Base-by-base conservation (phyloP, 2,888 invertebrate genomes). In the Drosophila maculinotata region DNA sequence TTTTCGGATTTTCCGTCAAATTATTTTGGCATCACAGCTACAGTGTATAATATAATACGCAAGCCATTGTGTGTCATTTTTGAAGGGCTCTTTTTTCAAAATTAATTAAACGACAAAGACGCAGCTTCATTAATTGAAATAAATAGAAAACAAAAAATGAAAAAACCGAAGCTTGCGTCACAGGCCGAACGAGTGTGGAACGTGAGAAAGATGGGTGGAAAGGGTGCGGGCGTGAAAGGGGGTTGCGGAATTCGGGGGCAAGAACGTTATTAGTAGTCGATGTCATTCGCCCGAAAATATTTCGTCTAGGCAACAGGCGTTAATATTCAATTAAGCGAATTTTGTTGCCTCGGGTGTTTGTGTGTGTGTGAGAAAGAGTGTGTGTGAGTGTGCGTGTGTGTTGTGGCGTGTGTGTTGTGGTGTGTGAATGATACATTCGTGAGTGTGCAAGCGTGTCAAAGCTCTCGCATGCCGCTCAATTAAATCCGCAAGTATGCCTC, bases 121-220 rank as follows among this genome's bases (percentile, higher is more conserved):
- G 72, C 73, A 82, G 76, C 83, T 79, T 82, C 73, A 85, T 86
- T 83, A 86, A 81, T 85, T 81, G 77, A 86, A 76, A 83, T 68
- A 71, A 80, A 86, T 79, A 79, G 70, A 76, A 62, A 45, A 52
- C 9, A 51, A 42, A 47, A 38, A 39, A 20, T 2, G 20, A 20
- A 8, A 3, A 33, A 15, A 35, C 10, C 10, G 44, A 38, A 14
- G 53, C 25, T 51, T 62, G 45, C 36, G 62, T 62, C 49, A 41
- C 15, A 41, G 25, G 17, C 44, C 14, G 48, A 42, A 23, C 54
- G 42, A n/a, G 30, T 45, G 35, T 36, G 35, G 49, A 54, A 68
- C 72, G 57, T 71, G 71, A 53, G 39, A 58, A 67, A 62, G 36
- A 63, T 52, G 62, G 9, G 5, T 26, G 48, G n/a, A 42, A 35